Percentiles rank a stretch among this genome's conserved stretches.
Evolutionary conservation across 2,113 vertebrate species (phyloP).

Genomic region (Symphodus melops): DNA sequence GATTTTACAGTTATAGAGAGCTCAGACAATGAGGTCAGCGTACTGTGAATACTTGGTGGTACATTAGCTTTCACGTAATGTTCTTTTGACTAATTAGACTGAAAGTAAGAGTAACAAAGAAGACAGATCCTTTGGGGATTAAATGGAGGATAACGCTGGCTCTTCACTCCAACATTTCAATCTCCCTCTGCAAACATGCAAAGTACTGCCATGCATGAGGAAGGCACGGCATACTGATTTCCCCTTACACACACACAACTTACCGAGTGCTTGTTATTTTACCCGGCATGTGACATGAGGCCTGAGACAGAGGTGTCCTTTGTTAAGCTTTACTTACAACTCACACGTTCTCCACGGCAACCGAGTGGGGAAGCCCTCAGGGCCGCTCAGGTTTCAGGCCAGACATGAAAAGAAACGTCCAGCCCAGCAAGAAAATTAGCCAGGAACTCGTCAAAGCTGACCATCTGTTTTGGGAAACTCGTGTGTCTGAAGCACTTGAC

Average conservation of each 20-base stretch:
- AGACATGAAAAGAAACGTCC: conserved; percentile 74
- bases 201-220: conserved; percentile 48
- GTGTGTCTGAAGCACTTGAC: conserved; percentile 34
- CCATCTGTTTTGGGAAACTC: conserved; percentile 49
- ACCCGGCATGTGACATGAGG: conserved; percentile 64
- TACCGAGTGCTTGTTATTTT: conserved; percentile 66
- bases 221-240: conserved; percentile 24
- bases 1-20: conserved; percentile 33
- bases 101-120: too few relatives aligned
- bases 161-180: conserved; percentile 13
- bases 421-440: conserved; percentile 62
- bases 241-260: conserved; percentile 28
- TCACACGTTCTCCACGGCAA: conserved; percentile 50
- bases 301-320: conserved; percentile 75
- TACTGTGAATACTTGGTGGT: conserved; percentile 9
- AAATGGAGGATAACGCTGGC: too few relatives aligned
- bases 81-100: not conserved
- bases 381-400: conserved; percentile 59
- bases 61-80: not conserved
- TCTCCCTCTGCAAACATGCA: conserved; percentile 19
- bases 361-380: conserved; percentile 45
- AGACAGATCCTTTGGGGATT: too few relatives aligned
- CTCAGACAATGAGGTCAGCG: conserved; percentile 43
- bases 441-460: conserved; percentile 18
- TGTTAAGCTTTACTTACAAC: conserved; percentile 64